phyloP scores from a whole-genome alignment of 2,113 vertebrate genomes.

The Seriola rivoliana region DNA sequence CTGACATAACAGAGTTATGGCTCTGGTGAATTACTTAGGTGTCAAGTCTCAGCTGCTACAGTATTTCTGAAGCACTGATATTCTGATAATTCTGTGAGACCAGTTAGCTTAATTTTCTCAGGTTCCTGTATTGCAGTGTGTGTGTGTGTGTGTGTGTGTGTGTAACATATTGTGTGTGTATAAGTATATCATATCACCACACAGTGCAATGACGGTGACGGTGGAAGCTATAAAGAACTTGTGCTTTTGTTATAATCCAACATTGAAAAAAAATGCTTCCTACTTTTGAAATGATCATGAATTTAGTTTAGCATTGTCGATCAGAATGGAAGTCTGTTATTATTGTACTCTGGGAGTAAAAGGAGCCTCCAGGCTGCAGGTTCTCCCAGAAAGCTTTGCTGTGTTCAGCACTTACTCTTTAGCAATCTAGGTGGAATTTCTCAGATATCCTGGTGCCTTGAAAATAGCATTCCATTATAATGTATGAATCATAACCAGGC shows the following conservation, averaged over 20 bases:
- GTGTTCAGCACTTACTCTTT: conserved; percentile 50
- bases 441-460: conserved; percentile 28
- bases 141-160: background rate
- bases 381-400: conserved; percentile 47
- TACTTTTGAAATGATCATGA: background rate
- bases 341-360: background rate
- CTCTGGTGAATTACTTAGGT: background rate
- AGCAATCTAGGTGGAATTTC: conserved; percentile 61
- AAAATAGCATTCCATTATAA: conserved; percentile 65
- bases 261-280: background rate
- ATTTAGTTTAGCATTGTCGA: conserved; percentile 19
- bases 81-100: background rate
- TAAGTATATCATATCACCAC: background rate
- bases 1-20: background rate
- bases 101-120: background rate
- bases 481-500: conserved; percentile 37
- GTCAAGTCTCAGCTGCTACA: background rate
- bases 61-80: too few species aligned
- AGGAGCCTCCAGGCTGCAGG: conserved; percentile 54
- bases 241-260: background rate
- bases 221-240: background rate
- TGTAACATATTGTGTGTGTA: background rate
- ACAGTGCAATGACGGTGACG: background rate
- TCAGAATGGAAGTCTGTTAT: conserved; percentile 11
- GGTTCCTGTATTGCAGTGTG: background rate